phyloP scores from a whole-genome alignment of 2,113 vertebrate species.

The Buteo buteo region DNA sequence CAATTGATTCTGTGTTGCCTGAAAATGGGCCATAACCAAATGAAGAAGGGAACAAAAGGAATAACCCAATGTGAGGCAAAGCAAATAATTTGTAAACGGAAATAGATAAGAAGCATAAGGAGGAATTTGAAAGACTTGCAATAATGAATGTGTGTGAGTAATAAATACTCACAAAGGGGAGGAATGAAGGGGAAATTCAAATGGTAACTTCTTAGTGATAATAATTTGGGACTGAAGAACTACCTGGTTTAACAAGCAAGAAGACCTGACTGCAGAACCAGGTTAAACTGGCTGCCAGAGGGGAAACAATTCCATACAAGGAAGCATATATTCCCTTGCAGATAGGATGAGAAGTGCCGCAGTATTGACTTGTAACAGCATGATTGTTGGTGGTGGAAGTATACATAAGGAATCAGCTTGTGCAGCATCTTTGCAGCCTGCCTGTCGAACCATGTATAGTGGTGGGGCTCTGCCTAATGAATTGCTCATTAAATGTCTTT shows the following conservation, averaged over 20 bases:
- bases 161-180: background rate
- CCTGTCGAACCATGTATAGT: fast-evolving
- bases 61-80: background rate
- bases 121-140: background rate
- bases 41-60: background rate
- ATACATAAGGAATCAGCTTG: background rate
- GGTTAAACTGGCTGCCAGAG: background rate
- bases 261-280: background rate
- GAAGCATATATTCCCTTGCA: background rate
- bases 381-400: background rate
- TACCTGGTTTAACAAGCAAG: background rate
- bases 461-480: background rate
- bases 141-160: background rate
- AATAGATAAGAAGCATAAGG: background rate
- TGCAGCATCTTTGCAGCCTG: background rate
- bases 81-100: background rate
- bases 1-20: background rate
- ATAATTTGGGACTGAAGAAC: background rate
- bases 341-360: background rate
- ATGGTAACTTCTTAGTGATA: background rate
- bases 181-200: background rate
- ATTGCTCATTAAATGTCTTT: background rate
- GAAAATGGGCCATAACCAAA: background rate
- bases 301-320: background rate
- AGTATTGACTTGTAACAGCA: background rate